These are phyloP conservation scores for Ranitomeya imitator DNA, from an alignment of 2,113 vertebrate genomes.

Conservation along the genomic window DNA sequence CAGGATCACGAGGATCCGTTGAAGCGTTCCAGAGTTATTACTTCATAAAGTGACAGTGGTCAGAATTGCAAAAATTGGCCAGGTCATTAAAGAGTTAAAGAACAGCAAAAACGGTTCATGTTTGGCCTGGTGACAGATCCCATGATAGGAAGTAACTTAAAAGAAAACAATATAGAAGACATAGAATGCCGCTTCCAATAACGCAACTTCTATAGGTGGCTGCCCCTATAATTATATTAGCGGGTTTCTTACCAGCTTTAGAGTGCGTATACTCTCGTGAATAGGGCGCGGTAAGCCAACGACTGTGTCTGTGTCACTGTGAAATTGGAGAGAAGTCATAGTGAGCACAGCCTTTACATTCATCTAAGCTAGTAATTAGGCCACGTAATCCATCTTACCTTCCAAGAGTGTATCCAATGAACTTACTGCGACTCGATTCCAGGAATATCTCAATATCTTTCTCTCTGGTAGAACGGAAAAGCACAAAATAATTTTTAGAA, in stretches of 20 bases:
- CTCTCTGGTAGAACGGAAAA: constrained; percentile 75
- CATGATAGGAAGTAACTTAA: too few relatives aligned
- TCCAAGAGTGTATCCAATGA: constrained; percentile 95
- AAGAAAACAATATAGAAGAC: too few relatives aligned
- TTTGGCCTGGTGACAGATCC: too few relatives aligned
- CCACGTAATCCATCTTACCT: constrained; percentile 71
- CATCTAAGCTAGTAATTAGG: background rate
- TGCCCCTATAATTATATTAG: background rate
- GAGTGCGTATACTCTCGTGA: constrained; percentile 95
- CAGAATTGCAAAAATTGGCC: too few relatives aligned
- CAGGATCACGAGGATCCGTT: too few relatives aligned
- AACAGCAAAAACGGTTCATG: too few relatives aligned
- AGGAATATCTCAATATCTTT: constrained; percentile 98
- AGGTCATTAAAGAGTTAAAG: too few relatives aligned
- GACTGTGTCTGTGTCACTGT: constrained; percentile 92
- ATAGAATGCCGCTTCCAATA: too few relatives aligned
- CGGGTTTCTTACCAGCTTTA: constrained; percentile 84
- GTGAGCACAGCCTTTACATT: background rate
- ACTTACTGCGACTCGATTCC: constrained; percentile 97
- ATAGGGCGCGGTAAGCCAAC: constrained; percentile 95
- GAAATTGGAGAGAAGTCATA: background rate
- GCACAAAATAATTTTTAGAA: background rate
- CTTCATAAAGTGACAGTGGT: too few relatives aligned
- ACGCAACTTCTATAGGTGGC: too few relatives aligned
- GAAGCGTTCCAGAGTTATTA: too few relatives aligned